A percentile compares a stretch with the other conserved stretches of the same genome.
phyloP scores from a whole-genome alignment of 1,140 invertebrate species.

The Acromyrmex echinatior region DNA sequence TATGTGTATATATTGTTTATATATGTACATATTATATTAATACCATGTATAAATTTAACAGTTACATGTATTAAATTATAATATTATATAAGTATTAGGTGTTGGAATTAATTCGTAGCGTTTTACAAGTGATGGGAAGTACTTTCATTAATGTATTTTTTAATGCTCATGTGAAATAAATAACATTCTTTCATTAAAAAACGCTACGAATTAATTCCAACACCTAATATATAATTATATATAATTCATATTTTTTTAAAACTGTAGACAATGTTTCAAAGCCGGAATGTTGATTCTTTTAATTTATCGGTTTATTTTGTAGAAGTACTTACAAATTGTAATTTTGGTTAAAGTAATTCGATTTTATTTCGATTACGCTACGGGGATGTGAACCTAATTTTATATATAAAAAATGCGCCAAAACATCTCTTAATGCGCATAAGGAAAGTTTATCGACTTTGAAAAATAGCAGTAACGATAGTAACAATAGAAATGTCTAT shows the following conservation, averaged over 20 bases:
- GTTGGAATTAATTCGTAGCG: no score
- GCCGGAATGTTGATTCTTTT: not conserved
- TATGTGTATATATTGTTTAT: not conserved
- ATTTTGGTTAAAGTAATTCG: not conserved
- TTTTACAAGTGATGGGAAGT: no score
- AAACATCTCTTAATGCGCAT: not conserved
- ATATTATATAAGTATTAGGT: no score
- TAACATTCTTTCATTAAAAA: no score
- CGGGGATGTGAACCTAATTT: not conserved
- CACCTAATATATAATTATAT: not conserved
- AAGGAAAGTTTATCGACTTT: conserved; percentile 21
- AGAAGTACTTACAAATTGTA: not conserved
- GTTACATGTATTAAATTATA: no score
- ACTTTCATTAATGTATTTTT: no score
- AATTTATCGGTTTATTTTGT: not conserved
- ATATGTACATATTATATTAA: not conserved
- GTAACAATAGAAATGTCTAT: conserved; percentile 44
- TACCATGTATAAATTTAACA: not conserved
- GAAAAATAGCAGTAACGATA: conserved; percentile 32
- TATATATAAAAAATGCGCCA: not conserved
- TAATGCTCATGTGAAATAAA: no score
- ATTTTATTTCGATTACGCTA: conserved; percentile 11
- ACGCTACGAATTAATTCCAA: no score
- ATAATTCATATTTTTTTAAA: not conserved
- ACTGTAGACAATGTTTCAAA: not conserved